A percentile compares a stretch with the other conserved stretches of the same genome.
Evolutionary conservation across 2,113 vertebrate genomes (phyloP).

Genomic region (Engraulis encrasicolus): DNA sequence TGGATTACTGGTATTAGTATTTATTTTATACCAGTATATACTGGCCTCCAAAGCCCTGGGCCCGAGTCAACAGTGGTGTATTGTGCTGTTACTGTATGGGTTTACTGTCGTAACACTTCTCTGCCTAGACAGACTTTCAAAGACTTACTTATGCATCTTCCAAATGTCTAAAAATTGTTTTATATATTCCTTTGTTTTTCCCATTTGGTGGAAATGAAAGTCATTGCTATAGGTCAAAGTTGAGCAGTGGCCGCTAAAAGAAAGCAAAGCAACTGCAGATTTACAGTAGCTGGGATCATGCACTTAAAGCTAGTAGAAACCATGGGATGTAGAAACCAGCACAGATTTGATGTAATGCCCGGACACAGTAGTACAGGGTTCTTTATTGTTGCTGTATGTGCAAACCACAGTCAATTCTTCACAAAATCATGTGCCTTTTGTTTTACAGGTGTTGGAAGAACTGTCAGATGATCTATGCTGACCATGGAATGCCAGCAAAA

Average conservation of each 20-base stretch:
- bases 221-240: too few relatives aligned
- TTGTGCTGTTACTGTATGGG: too few relatives aligned
- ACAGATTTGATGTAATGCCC: background rate
- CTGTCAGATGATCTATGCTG: conserved; percentile 46
- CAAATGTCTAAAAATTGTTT: background rate
- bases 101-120: background rate
- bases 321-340: background rate
- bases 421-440: background rate
- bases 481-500: background rate
- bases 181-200: background rate
- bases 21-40: too few relatives aligned
- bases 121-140: background rate
- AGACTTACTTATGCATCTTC: background rate
- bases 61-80: background rate
- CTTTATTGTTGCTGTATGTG: background rate
- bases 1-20: too few relatives aligned
- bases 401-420: background rate
- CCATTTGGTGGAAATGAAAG: background rate
- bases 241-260: background rate
- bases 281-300: background rate
- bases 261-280: background rate
- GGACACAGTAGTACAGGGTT: background rate
- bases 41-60: background rate
- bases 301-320: background rate
- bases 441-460: conserved; percentile 63